Evolutionary conservation across 2,888 invertebrate species (phyloP).

Genomic region (Drosophila yooni): DNA sequence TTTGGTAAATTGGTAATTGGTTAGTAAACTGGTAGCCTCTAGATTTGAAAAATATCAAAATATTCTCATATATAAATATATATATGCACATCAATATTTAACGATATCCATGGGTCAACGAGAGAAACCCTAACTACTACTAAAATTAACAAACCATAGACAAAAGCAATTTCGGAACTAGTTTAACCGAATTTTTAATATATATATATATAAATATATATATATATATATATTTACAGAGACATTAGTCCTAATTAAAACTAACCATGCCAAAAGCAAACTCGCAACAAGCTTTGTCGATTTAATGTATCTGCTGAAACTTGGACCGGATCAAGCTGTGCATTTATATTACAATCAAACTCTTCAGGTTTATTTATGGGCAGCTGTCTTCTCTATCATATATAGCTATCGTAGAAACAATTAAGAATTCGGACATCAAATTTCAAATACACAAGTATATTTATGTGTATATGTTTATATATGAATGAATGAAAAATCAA

Average conservation of each 20-base stretch:
- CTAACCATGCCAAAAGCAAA: not conserved
- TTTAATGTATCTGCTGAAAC: no score
- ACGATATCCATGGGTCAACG: not conserved
- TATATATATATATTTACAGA: no score
- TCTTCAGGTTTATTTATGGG: no score
- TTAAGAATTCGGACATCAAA: no score
- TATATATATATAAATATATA: no score
- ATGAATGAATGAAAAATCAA: not conserved
- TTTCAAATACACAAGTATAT: no score
- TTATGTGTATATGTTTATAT: not conserved
- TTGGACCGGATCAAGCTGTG: no score
- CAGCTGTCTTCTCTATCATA: no score
- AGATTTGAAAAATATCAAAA: not conserved
- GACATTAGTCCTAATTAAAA: no score
- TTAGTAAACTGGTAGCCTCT: not conserved
- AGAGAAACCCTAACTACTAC: not conserved
- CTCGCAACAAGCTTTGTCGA: conserved; percentile 1
- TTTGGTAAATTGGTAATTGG: not conserved
- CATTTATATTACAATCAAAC: no score
- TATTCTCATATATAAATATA: not conserved
- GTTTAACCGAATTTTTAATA: not conserved
- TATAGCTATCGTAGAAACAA: no score
- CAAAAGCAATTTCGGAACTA: conserved; percentile 2
- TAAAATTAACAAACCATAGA: conserved; percentile 35
- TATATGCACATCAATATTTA: not conserved